A percentile compares a stretch with the other conserved stretches of the same genome.
These are phyloP conservation scores for Rousettus madagascariensis DNA, from an alignment of 2,797 vertebrate genomes.

Conservation along the genomic window DNA sequence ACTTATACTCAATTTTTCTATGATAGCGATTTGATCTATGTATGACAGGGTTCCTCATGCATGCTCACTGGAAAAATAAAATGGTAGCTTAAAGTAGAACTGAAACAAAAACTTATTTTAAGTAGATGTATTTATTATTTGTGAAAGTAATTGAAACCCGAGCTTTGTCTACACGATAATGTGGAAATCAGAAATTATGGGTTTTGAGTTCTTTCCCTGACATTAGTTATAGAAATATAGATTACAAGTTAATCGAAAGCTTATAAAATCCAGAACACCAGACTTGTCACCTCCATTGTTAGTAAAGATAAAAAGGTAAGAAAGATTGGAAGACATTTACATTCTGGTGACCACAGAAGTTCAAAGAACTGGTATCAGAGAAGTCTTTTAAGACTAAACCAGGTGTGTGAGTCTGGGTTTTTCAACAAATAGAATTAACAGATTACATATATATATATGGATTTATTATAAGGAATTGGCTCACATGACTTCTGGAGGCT, in stretches of 20 bases:
- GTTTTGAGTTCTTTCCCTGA: not conserved
- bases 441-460: not conserved
- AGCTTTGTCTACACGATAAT: not conserved
- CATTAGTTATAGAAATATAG: not conserved
- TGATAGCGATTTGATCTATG: not conserved
- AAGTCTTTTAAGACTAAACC: not conserved
- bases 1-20: not conserved
- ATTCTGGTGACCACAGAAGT: not conserved
- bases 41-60: not conserved
- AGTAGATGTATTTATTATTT: conserved; percentile 33
- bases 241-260: not conserved
- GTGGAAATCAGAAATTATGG: not conserved
- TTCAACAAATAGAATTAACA: not conserved
- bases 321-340: not conserved
- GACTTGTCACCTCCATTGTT: not conserved
- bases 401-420: not conserved
- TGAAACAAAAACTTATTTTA: conserved; percentile 40
- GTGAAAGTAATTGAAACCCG: not conserved
- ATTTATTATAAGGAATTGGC: not conserved
- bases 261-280: not conserved
- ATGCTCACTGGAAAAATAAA: not conserved
- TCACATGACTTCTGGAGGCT: not conserved
- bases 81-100: not conserved
- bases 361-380: not conserved
- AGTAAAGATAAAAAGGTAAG: not conserved